phyloP scores from a whole-genome alignment of 1,140 invertebrate species.

The Hetaerina americana region DNA sequence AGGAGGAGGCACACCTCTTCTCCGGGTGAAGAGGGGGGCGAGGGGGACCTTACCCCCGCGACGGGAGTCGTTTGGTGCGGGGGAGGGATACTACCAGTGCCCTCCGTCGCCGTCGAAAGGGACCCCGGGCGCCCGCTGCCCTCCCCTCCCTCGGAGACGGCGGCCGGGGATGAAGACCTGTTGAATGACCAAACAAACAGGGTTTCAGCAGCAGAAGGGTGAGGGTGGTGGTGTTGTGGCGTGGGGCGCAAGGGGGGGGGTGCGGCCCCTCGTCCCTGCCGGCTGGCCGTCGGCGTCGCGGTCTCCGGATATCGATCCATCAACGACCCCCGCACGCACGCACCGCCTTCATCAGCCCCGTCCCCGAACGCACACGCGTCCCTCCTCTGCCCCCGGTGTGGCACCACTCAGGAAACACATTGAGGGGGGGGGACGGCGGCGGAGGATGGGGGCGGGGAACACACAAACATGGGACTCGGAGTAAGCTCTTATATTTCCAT shows the following conservation, averaged over 20 bases:
- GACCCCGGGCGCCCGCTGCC: background rate
- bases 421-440: too few relatives aligned
- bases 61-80: background rate
- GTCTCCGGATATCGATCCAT: background rate
- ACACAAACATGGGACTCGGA: too few relatives aligned
- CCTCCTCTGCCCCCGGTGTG: too few relatives aligned
- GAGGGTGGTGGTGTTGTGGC: background rate
- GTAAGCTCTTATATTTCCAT: too few relatives aligned
- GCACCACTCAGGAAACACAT: too few relatives aligned
- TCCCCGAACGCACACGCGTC: too few relatives aligned
- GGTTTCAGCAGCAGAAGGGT: background rate
- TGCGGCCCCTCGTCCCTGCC: background rate
- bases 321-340: too few relatives aligned
- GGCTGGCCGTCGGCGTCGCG: too few relatives aligned
- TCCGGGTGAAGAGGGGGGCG: background rate
- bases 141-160: too few relatives aligned
- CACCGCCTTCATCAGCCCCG: too few relatives aligned
- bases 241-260: background rate
- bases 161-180: background rate
- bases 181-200: background rate
- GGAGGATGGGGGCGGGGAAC: too few relatives aligned
- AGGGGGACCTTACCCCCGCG: background rate
- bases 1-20: too few relatives aligned
- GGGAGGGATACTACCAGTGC: background rate
- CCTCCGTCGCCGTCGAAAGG: background rate